Base-by-base conservation (phyloP, 2,113 vertebrate species). In the Ceyx melanurus region DNA sequence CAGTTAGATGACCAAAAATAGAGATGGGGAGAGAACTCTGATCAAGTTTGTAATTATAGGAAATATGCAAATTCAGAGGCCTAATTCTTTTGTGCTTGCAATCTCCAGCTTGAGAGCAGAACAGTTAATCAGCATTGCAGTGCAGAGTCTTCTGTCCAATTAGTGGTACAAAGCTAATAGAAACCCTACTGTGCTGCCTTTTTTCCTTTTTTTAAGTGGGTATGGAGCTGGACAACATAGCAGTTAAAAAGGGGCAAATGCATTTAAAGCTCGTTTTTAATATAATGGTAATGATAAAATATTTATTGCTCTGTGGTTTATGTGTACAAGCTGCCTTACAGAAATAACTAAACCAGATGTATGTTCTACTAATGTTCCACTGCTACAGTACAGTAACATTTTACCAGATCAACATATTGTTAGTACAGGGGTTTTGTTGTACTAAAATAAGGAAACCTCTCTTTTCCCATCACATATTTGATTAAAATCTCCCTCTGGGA, bases 71-170 rank as follows among this genome's bases (percentile, higher is more conserved):
- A 94, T 89, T 81, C 43, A 93, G 46, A 89, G 42, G 18, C 75
- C 53, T 92, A 82, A 92, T 92, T 95, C 33, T 91, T 86, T 94
- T 92, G 35, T 93, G 56, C 33, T 86, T 88, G 58, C 16, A 82
- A 7, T 91, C 57, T 60, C 72, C 33, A 92, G 31, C 33, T 61
- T 61, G 70, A 89, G 31, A 93, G 64, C 26, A 64, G 60, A 79
- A 70, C 57, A 57, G 67, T 96, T 97, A 95, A 94, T 94, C 78
- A 96, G 33, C 25, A 57, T 82, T 66, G 74, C 62, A 57, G 40
- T 70, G 70, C 54, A 76, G 3, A 75, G 40, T 80, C 54, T 91
- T 92, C 82, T 87, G 50, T 92, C 62, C 70, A 84, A 46, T 97
- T 94, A 94, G 62, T 46, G 80, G 23, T 71, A 61, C 50, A 93